Percentiles rank a stretch among this genome's conserved stretches.
phyloP scores from a whole-genome alignment of 2,888 invertebrate species.

The Eurytoma adleriae region DNA sequence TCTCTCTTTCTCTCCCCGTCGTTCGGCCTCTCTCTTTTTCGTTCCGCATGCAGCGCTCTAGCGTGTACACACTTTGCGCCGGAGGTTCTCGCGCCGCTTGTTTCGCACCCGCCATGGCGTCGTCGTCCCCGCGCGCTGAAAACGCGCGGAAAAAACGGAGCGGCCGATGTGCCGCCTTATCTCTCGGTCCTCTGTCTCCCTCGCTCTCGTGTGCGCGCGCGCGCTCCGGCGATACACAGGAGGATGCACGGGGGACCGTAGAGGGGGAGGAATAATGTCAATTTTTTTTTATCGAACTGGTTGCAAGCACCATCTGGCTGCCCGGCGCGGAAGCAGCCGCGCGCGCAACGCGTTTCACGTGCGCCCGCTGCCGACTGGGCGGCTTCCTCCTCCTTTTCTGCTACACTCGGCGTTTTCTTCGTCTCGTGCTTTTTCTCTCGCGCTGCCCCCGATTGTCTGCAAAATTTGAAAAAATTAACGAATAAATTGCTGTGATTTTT shows the following conservation, averaged over 20 bases:
- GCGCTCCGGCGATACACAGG: neutral
- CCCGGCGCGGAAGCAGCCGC: conserved; percentile 41
- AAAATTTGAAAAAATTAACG: too few relatives aligned
- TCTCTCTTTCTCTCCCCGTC: conserved; percentile 9
- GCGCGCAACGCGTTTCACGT: conserved; percentile 38
- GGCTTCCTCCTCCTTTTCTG: conserved; percentile 26
- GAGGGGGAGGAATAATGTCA: conserved; percentile 34
- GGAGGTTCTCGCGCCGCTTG: neutral
- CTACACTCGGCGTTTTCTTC: neutral
- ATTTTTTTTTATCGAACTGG: conserved; percentile 45
- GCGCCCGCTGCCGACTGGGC: conserved; percentile 33
- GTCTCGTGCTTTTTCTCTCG: neutral
- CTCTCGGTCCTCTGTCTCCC: neutral
- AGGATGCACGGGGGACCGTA: neutral
- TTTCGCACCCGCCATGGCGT: too few relatives aligned
- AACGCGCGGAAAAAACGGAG: too few relatives aligned
- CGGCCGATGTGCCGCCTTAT: neutral
- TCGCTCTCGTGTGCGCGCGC: neutral
- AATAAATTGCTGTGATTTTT: too few relatives aligned
- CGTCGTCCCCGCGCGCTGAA: too few relatives aligned
- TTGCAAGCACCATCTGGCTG: conserved; percentile 56
- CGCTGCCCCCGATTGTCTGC: neutral
- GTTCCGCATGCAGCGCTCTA: neutral
- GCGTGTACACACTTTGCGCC: neutral
- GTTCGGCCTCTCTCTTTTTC: neutral